These are phyloP conservation scores for Eupithecia vulgata DNA, from an alignment of 2,888 invertebrate species.

Conservation along the genomic window DNA sequence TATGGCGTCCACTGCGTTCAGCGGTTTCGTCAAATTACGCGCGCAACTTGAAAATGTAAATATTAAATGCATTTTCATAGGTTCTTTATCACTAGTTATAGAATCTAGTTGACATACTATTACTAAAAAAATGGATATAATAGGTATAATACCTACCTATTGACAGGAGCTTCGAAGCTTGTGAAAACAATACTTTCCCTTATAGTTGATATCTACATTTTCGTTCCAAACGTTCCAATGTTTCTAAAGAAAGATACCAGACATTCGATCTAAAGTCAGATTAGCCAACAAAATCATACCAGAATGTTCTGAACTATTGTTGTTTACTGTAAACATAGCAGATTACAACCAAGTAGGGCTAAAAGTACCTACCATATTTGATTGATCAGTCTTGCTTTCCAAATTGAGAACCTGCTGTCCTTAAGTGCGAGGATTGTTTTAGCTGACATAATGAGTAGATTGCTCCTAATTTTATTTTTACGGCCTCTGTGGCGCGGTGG, in stretches of 20 bases:
- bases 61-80: too few species aligned
- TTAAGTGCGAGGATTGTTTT: constrained; percentile 26
- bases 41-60: too few species aligned
- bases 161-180: too few species aligned
- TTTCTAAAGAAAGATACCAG: not conserved
- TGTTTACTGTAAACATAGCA: not conserved
- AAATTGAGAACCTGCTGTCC: constrained; percentile 35
- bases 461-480: constrained; percentile 5
- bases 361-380: constrained; percentile 43
- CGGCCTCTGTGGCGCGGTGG: too few species aligned
- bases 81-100: too few species aligned
- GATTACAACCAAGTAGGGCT: constrained; percentile 3
- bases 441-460: constrained; percentile 23
- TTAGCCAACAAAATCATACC: not conserved
- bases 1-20: too few species aligned
- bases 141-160: too few species aligned
- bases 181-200: not conserved
- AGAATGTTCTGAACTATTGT: not conserved
- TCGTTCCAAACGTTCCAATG: too few species aligned
- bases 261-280: not conserved
- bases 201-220: not conserved
- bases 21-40: too few species aligned
- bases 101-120: too few species aligned
- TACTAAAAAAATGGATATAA: too few species aligned
- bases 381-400: constrained; percentile 29